Base-by-base conservation (phyloP, 1,140 invertebrate species). In the Euura saliciscinereae region DNA sequence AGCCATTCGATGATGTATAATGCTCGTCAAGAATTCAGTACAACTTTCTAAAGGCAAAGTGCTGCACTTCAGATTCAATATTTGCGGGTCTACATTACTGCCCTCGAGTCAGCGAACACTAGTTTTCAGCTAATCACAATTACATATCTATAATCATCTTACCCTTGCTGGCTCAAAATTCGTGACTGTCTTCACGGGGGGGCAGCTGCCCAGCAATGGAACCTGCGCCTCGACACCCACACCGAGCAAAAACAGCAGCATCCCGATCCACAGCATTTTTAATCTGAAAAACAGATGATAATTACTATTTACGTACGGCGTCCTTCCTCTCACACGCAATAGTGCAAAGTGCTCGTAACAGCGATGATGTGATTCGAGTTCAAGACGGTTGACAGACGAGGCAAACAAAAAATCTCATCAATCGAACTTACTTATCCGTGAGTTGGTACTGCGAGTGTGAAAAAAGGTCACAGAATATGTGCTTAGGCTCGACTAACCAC, bases 161-260 rank as follows among this genome's bases (percentile, higher is more conserved):
- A 93, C 92, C 81, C 80, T 87, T 3, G 84, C 74, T 2, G 89
- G 76, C 68, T 91, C 86, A 75, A 94, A 94, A 71, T 90, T 84
- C 11, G 83, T 77, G 82, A 91, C 88, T n/a, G 89, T 87, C 72
- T 89, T 85, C 0, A 93, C 86, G 45, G 91, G 85, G 2, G 92
- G 92, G 80, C 93, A 94, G 0, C 82, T 76, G 6, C 92, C 92
- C 10, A 92, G 84, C 76, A 91, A 89, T 1, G 92, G 89, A 3
- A 94, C 87, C 79, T 94, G 93, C 0, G 88, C 89, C 7, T 73
- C 64, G 2, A 74, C 74, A 42, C 69, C 70, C 28, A 28, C 28
- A 44, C 76, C 74, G 6, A 79, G 64, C 11, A 81, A 65, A 6
- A 75, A 70, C 45, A 74, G 28, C 10, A 75, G 59, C 65, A 78